Conservation (phyloP, 1,140 invertebrate species). For the Sitobion miscanthi region DNA sequence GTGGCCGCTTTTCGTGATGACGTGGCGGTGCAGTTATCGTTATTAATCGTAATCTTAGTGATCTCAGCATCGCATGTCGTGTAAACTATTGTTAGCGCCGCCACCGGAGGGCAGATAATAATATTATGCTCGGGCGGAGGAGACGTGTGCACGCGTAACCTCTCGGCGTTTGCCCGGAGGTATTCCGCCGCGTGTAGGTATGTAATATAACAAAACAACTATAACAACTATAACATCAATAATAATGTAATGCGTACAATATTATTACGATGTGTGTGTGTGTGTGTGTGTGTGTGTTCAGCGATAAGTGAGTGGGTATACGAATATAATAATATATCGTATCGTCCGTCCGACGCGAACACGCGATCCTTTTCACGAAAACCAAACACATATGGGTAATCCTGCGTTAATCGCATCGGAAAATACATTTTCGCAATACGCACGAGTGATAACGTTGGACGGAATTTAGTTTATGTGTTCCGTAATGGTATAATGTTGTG, state of each 20-base stretch:
- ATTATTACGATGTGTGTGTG: not conserved
- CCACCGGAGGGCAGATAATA: not conserved
- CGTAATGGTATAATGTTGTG: not conserved
- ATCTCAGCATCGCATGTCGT: conserved; percentile 1
- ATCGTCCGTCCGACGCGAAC: not conserved
- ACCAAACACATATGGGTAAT: not conserved
- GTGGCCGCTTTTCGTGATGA: not conserved
- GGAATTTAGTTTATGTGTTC: not conserved
- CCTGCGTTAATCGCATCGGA: not conserved
- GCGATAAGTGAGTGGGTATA: not conserved
- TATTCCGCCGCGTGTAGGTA: not conserved
- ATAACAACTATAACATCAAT: not conserved
- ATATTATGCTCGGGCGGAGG: not conserved
- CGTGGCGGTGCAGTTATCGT: not conserved
- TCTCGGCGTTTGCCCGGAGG: not conserved
- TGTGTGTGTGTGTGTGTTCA: not conserved
- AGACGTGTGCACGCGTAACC: not conserved
- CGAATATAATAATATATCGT: not conserved
- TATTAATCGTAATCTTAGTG: not conserved
- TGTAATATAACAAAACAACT: not conserved
- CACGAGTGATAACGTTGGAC: not conserved
- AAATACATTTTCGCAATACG: not conserved
- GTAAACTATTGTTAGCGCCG: conserved; percentile 13
- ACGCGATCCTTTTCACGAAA: not conserved
- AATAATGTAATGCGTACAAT: not conserved